Percentiles rank a stretch among this genome's conserved stretches.
Evolutionary conservation across 2,113 vertebrate genomes (phyloP).

Genomic region (Fregetta grallaria): DNA sequence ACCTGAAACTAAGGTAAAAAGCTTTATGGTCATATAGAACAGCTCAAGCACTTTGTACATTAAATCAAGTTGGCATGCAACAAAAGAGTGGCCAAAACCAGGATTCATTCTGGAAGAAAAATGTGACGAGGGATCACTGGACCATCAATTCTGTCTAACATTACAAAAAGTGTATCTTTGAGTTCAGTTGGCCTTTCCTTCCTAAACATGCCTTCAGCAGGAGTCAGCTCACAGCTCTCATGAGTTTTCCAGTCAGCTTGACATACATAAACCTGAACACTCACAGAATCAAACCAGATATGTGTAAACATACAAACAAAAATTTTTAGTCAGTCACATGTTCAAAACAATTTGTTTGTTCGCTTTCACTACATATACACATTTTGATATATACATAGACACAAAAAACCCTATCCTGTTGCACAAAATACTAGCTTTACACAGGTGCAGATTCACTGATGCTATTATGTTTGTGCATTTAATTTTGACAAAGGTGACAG

Average conservation of each 20-base stretch:
- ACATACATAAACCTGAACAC: neutral
- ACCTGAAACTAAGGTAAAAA: neutral
- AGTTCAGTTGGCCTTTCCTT: neutral
- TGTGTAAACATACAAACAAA: neutral
- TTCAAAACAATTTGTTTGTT: neutral
- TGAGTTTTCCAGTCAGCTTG: neutral
- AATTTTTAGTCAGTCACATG: neutral
- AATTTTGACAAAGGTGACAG: neutral
- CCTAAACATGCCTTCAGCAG: neutral
- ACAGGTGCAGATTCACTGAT: neutral
- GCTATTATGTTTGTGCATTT: neutral
- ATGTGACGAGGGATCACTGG: slow-evolving; percentile 1
- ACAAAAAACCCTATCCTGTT: rapidly evolving
- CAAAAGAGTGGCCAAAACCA: slow-evolving; percentile 8
- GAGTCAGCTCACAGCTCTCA: neutral
- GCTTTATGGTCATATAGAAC: neutral
- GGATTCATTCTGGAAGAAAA: neutral
- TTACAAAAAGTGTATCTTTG: neutral
- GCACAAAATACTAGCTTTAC: neutral
- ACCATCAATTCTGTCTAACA: slow-evolving; percentile 37
- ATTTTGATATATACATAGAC: neutral
- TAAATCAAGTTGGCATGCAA: slow-evolving; percentile 36
- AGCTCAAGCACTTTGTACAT: neutral
- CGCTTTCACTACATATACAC: neutral
- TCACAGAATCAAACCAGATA: rapidly evolving